phyloP scores from a whole-genome alignment of 2,797 vertebrate genomes.

The Cyclopterus lumpus region DNA sequence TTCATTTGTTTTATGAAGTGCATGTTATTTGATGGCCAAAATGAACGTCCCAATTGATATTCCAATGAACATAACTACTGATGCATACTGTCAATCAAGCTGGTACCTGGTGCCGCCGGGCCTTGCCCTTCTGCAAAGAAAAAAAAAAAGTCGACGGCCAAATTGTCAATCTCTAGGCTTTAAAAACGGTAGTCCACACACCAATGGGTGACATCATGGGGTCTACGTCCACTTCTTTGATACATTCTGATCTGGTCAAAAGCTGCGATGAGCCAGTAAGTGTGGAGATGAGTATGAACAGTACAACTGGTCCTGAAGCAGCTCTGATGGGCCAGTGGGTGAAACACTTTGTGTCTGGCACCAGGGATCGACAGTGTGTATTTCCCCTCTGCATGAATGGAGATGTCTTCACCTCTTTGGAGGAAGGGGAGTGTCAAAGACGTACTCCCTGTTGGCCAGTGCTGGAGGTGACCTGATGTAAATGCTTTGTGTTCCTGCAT shows the following conservation, averaged over 20 bases:
- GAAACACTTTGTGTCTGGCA: neutral
- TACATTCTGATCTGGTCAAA: neutral
- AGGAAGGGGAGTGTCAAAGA: constrained; percentile 34
- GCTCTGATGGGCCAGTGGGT: neutral
- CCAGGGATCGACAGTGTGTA: neutral
- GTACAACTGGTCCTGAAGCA: too few relatives aligned
- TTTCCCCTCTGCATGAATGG: constrained; percentile 2
- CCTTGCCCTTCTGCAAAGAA: neutral
- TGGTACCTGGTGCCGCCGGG: too few relatives aligned
- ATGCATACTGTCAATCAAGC: too few relatives aligned
- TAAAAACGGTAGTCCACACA: neutral
- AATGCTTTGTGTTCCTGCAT: constrained; percentile 44
- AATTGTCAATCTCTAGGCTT: neutral
- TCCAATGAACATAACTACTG: too few relatives aligned
- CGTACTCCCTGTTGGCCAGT: neutral
- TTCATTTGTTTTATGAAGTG: too few relatives aligned
- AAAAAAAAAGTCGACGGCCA: neutral
- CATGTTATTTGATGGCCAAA: too few relatives aligned
- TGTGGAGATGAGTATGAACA: neutral
- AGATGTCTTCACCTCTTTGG: neutral
- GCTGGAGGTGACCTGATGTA: constrained; percentile 47
- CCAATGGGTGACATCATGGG: neutral
- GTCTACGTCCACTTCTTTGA: neutral
- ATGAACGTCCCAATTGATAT: too few relatives aligned
- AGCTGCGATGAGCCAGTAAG: neutral